These are phyloP conservation scores for Crocodylus rhombifer DNA, from an alignment of 2,797 vertebrate species.

Conservation along the genomic window DNA sequence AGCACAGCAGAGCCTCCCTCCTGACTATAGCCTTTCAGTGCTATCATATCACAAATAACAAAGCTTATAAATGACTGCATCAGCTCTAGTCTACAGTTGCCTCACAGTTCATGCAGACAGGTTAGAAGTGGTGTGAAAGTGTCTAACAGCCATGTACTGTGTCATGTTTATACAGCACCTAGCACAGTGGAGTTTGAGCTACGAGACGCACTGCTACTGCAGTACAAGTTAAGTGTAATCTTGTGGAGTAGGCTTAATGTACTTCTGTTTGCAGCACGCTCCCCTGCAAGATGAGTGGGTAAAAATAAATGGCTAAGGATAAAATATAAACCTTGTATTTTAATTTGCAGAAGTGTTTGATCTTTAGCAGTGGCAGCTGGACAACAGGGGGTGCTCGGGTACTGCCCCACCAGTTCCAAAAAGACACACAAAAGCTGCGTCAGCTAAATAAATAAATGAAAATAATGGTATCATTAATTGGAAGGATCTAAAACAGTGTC, in stretches of 20 bases:
- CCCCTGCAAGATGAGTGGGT: rapidly evolving
- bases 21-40: neutral
- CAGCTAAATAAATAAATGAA: too few relatives aligned
- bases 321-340: neutral
- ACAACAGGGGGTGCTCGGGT: too few relatives aligned
- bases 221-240: neutral
- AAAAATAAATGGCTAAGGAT: rapidly evolving
- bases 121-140: neutral
- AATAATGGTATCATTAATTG: too few relatives aligned
- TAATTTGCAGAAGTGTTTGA: too few relatives aligned
- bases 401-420: too few relatives aligned
- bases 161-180: neutral
- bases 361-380: too few relatives aligned
- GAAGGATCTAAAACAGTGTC: too few relatives aligned
- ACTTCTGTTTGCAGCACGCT: rapidly evolving
- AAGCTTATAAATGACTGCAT: neutral
- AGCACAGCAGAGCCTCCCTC: neutral
- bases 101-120: too few relatives aligned
- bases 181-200: rapidly evolving
- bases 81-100: neutral
- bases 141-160: rapidly evolving
- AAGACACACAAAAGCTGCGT: too few relatives aligned
- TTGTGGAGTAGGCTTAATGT: rapidly evolving
- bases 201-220: rapidly evolving
- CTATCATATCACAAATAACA: neutral